Base-by-base conservation (phyloP, 2,113 vertebrate genomes). In the Myotis lucifugus region DNA sequence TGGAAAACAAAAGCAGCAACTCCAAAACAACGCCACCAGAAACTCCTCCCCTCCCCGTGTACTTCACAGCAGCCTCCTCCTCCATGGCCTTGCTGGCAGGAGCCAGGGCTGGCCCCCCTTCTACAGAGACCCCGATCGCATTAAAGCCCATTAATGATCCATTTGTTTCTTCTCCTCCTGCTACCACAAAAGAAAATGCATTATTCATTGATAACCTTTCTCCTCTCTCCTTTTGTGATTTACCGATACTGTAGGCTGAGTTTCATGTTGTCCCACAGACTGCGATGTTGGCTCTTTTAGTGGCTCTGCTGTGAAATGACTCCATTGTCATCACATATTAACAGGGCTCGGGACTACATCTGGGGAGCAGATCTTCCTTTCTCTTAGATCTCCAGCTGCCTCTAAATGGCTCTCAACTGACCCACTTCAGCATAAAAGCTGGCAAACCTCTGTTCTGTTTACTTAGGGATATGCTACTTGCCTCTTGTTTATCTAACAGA, bases 141-240 rank as follows among this genome's bases (percentile, higher is more conserved):
- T 93, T 76, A 94, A 94, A 90, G 40, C 23, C 83, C 94, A 83
- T 83, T 95, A 92, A 92, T 34, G 77, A 94, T 93, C 69, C 87
- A 89, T 96, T 95, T 96, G 82, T 96, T 93, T 85, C 77, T 94
- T 94, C 85, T 88, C 50, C 59, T 76, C 67, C 79, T 92, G 87
- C 73, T 86, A 93, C 42, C 94, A 83, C 59, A 67, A 79, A 94
- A 91, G 92, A 88, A 91, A 95, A 95, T 94, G 88, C 86, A 95
- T 97, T 97, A 97, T 93, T 97, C 95, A 96, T 90, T 69, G 93
- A 72, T 76, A 94, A 94, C 92, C 91, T 95, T 93, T 85, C 90
- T 96, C 88, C 40, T 83, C n/a, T 94, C 78, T 96, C 25, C 56
- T 64, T 93, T 96, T 96, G 94, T 48, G 34, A 92, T 88, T 82